Evolutionary conservation across 2,113 vertebrate species (phyloP), one percentile per base, ranked within the genome.

Genomic region (Otocyon megalotis): DNA sequence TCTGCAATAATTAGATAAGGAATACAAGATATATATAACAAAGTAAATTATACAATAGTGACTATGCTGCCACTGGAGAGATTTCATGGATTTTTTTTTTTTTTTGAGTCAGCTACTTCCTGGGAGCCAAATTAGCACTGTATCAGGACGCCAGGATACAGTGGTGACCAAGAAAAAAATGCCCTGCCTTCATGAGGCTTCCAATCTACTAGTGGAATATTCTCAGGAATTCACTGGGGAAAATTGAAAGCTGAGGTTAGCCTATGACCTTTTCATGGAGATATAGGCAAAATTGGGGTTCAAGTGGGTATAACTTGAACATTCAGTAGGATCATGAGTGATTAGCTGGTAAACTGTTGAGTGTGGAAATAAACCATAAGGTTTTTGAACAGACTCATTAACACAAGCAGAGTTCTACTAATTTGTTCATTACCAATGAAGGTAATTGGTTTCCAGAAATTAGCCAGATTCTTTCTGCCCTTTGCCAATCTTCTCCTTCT

Each of bases 1-100:
- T 74, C 96, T 88, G 60, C 35, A 67, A 72, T 88, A 74, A 76
- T 60, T 6, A 81, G 88, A 88, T 65, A 88, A 94, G 83, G 79
- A 88, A 95, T 17, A 63, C 10, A 48, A 72, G 72, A 71, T 19
- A n/a, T 16, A 60, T 71, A 56, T 69, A 90, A 96, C 80, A 86
- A 91, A 90, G 58, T 17, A 63, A 81, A 95, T 84, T 87, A 93
- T 2, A 95, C 62, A 97, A 62, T 6, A 87, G 83, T 1, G 0
- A 30, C 63, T n/a, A 37, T 43, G 17, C 35, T 6, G 62, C 65
- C 53, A 50, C 2, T 12, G 54, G 65, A 77, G 79, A 88, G 88
- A 63, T 7, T 67, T 30, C 22, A 8, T 13, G 22, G 37, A 8
- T 3, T 48, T 48, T 54, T 54, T 54, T 54, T 63, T 72, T 56